These are phyloP conservation scores for Sanderia malayensis DNA, from an alignment of 30 jellyfish, hydroid and myxozoan species.

Conservation along the genomic window DNA sequence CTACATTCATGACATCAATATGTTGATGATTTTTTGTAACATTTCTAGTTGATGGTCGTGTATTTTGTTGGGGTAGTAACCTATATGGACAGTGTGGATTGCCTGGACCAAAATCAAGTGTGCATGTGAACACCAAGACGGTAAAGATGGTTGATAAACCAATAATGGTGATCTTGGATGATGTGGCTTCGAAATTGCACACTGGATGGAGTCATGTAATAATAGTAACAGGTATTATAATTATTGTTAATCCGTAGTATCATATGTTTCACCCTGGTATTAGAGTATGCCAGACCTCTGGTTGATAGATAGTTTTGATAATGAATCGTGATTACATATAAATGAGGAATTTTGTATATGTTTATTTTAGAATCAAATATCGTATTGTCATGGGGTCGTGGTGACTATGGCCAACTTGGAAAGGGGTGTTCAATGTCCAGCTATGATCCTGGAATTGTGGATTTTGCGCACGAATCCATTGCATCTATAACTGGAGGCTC, in stretches of 20 bases:
- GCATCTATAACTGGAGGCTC: conserved; percentile 8
- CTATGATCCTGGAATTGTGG: background rate
- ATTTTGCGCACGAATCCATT: background rate
- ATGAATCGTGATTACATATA: too few relatives aligned
- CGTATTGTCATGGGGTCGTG: conserved; percentile 49
- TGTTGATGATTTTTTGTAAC: too few relatives aligned
- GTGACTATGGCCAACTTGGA: conserved; percentile 62
- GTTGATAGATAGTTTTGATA: too few relatives aligned
- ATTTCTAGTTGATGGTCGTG: conserved; percentile 18
- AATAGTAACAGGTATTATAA: conserved; percentile 33
- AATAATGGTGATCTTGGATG: conserved; percentile 6
- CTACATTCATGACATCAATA: too few relatives aligned
- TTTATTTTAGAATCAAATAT: conserved; percentile 9
- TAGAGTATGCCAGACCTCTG: too few relatives aligned
- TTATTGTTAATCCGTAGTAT: too few relatives aligned
- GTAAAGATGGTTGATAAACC: conserved; percentile 8
- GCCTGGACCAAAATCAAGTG: background rate
- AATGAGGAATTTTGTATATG: too few relatives aligned
- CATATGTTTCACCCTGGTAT: too few relatives aligned
- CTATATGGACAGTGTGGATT: conserved; percentile 55
- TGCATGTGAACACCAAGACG: background rate
- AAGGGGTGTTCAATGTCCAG: background rate
- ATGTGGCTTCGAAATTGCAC: background rate
- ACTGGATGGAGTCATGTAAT: conserved; percentile 49
- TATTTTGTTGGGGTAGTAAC: conserved; percentile 55